Conservation (phyloP, 1,140 invertebrate genomes). For the Orchesella cincta region DNA sequence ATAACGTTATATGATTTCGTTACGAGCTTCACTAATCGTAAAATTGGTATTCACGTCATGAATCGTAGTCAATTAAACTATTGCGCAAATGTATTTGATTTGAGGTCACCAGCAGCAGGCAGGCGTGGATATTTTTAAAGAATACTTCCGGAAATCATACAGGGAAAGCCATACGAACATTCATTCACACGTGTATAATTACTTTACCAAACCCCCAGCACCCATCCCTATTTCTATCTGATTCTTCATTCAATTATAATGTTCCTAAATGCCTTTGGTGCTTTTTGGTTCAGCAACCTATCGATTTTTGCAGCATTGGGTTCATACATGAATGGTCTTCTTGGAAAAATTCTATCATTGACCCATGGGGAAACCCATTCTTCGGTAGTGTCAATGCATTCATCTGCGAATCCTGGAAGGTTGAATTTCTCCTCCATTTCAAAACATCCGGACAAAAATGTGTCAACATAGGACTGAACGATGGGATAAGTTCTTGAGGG, state of each 20-base stretch:
- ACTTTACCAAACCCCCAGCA: too few relatives aligned
- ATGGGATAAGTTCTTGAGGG: slow-evolving; percentile 30
- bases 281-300: not conserved
- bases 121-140: too few relatives aligned
- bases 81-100: too few relatives aligned
- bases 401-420: slow-evolving; percentile 24
- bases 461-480: slow-evolving; percentile 35
- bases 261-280: not conserved
- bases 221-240: too few relatives aligned
- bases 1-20: too few relatives aligned
- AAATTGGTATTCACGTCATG: too few relatives aligned
- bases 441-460: slow-evolving; percentile 39
- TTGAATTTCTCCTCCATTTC: slow-evolving; percentile 39
- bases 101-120: too few relatives aligned
- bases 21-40: too few relatives aligned
- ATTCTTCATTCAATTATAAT: slow-evolving; percentile 38
- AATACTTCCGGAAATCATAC: too few relatives aligned
- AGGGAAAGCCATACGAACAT: too few relatives aligned
- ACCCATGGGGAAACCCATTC: slow-evolving; percentile 33
- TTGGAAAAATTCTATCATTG: slow-evolving; percentile 42
- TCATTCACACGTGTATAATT: too few relatives aligned
- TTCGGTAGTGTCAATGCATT: slow-evolving; percentile 31
- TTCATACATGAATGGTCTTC: slow-evolving; percentile 35
- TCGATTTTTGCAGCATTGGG: slow-evolving; percentile 36
- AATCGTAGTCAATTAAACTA: too few relatives aligned